Evolutionary conservation across 2,113 vertebrate genomes (phyloP), one percentile per base, ranked within the genome.

Genomic region (Clupea harengus): DNA sequence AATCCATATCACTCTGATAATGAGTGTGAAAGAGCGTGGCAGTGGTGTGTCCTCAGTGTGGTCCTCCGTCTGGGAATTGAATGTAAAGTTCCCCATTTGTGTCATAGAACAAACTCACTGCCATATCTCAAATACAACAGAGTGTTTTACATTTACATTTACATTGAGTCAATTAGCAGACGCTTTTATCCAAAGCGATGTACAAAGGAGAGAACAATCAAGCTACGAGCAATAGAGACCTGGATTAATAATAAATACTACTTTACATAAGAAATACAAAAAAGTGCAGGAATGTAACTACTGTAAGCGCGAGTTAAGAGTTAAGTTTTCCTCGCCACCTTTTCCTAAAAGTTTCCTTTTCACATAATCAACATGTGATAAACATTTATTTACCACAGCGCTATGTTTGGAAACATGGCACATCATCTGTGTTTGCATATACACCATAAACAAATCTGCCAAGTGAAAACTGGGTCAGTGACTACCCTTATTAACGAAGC

Each of bases 1-100:
- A 72, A 72, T 72, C 64, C 64, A 72, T 72, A 72, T 72, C 64
- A 15, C 64, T 64, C 25, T 72, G 64, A 72, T 28, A 9, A 72
- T 72, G 64, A 72, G 64, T 72, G 64, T 13, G 64, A 72, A 28
- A 32, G 64, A 28, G n/a, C 25, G 64, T 72, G 64, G 25, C 8
- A 0, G 64, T 72, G 25, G 25, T 72, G 8, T 72, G 64, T 0
- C n/a, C 64, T 72, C n/a, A 15, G n/a, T 28, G 25, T 72, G 64
- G 8, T 10, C 7, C 60, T 28, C 60, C n/a, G 7, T 25, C 7
- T n/a, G 60, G 60, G 60, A 25, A 10, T 67, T 25, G 4, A n/a
- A 25, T 25, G 60, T 54, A 2, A 67, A 10, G 25, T 72, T 8
- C 64, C n/a, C 8, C 25, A 72, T 28, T 25, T 32, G 25, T 28